phyloP scores from a whole-genome alignment of 1,140 invertebrate species.

The Platyura marginata region DNA sequence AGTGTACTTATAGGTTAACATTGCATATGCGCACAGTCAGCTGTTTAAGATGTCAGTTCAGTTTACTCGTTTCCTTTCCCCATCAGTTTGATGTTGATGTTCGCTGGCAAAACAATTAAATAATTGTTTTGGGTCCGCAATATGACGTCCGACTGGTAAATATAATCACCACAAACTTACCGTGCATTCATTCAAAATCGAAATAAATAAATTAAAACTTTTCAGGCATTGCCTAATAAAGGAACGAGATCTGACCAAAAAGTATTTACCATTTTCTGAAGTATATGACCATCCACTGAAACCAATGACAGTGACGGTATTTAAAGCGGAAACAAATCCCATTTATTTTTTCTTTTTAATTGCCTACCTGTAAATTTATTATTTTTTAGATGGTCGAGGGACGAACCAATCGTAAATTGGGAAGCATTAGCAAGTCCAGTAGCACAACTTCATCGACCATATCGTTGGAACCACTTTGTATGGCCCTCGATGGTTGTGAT shows the following conservation, averaged over 20 bases:
- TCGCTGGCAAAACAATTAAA: no score
- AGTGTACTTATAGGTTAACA: no score
- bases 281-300: slow-evolving; percentile 15
- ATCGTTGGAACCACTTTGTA: slow-evolving; percentile 31
- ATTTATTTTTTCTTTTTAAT: slow-evolving; percentile 1
- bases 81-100: no score
- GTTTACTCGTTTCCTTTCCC: no score
- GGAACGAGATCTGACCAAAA: background rate
- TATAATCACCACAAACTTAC: no score
- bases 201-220: no score
- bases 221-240: background rate
- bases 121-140: no score
- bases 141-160: no score
- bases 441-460: slow-evolving; percentile 5
- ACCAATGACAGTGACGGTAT: slow-evolving; percentile 5
- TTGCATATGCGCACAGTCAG: no score
- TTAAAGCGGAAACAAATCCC: slow-evolving; percentile 3
- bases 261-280: background rate
- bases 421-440: slow-evolving; percentile 2
- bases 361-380: background rate
- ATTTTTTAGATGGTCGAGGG: slow-evolving; percentile 9
- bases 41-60: no score
- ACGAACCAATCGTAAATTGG: slow-evolving; percentile 6
- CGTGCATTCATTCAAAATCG: no score
- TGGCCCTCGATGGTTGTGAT: slow-evolving; percentile 50